Evolutionary conservation across 2,888 invertebrate species (phyloP).

Genomic region (Saturnia pavonia): DNA sequence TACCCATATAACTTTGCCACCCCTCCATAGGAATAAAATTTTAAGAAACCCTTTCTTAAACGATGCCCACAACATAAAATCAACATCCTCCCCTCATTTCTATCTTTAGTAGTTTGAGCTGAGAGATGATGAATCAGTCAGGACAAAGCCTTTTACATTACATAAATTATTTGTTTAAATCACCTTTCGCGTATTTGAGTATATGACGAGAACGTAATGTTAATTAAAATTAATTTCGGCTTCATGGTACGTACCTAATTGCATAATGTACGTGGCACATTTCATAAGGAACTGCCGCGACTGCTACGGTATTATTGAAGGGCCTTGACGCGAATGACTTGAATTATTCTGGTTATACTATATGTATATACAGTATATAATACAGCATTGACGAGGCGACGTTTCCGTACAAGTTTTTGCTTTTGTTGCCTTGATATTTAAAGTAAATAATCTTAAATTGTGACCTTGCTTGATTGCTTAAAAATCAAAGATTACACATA

Average conservation of each 20-base stretch:
- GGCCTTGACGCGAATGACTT: constrained; percentile 44
- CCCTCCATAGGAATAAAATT: too few relatives aligned
- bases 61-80: too few relatives aligned
- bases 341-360: constrained; percentile 31
- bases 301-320: constrained; percentile 42
- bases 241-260: background rate
- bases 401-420: too few relatives aligned
- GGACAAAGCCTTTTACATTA: too few relatives aligned
- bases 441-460: background rate
- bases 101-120: too few relatives aligned
- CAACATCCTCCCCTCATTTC: too few relatives aligned
- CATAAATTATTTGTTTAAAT: background rate
- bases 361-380: constrained; percentile 9
- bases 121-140: too few relatives aligned
- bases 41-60: too few relatives aligned
- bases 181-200: background rate
- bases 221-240: background rate
- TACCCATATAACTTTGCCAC: too few relatives aligned
- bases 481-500: background rate
- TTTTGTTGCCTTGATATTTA: background rate
- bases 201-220: background rate
- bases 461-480: background rate
- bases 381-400: too few relatives aligned
- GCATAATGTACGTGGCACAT: constrained; percentile 27
- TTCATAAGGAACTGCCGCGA: constrained; percentile 31